Base-by-base conservation (phyloP, 2,888 invertebrate species). In the Phymatocera aterrima region DNA sequence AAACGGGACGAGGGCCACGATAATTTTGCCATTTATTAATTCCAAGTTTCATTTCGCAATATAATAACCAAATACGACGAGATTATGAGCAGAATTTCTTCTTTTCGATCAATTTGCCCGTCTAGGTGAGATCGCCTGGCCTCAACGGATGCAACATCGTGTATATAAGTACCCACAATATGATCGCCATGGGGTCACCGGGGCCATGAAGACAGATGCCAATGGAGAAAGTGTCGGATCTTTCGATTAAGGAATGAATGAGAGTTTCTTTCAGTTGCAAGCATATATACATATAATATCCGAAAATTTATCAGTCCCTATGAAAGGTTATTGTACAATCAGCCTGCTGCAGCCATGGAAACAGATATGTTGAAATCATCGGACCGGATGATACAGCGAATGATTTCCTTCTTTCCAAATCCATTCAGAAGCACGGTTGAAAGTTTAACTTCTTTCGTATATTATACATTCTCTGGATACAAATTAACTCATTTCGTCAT, bases 151-250 rank as follows among this genome's bases (percentile, higher is more conserved):
- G 8, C 54, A 28, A 24, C 21, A 57, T 57, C 24, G 24, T 24
- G 4, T 57, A 57, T 18, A 51, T n/a, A 34, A 12, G 64, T 64
- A 18, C 43, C 15, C 43, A 43, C 43, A 18, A 6, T 28, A 43
- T 46, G 28, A 6, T 21, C 24, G 68, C n/a, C n/a, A n/a, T n/a
- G 60, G 68, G 64, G 46, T 68, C 68, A 24, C 24, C 28, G n/a
- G 24, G 24, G 12, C 46, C 43, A 46, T 28, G 28, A 46, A 68
- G 68, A 68, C 46, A 46, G 43, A 68, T 46, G 21, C 68, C 46
- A 24, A 68, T 46, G 28, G 68, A 43, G 68, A 68, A 68, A 68
- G 68, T 46, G 34, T 68, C n/a, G 46, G 68, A 68, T 68, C 68
- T 24, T 18, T 15, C 15, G 68, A 68, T 68, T n/a, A 46, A 68